Evolutionary conservation across 2,113 vertebrate species (phyloP), one percentile per base, ranked within the genome.

Genomic region (Chitala chitala): DNA sequence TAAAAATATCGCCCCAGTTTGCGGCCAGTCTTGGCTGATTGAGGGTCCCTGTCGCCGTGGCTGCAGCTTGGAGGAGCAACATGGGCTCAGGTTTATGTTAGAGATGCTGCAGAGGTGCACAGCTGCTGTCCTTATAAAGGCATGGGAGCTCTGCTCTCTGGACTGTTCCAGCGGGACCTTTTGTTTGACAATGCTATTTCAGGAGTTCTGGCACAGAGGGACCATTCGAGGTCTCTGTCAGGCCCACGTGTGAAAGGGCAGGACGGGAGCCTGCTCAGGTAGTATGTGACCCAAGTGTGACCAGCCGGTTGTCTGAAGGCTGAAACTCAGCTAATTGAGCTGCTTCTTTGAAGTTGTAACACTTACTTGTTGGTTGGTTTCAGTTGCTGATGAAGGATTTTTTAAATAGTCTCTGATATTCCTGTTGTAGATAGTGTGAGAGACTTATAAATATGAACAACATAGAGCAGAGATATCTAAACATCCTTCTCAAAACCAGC

Each of bases 121-220:
- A 50, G 76, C 77, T 38, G 69, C 81, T 85, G 76, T 89, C 90
- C 90, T 89, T 92, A 89, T 91, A 89, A 91, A 91, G 90, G 82
- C 87, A 91, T 77, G 29, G 10, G 50, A 78, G 77, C 69, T 65
- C 77, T n/a, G n/a, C n/a, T n/a, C n/a, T n/a, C n/a, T 48, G 24
- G 76, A 76, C 75, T 69, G 65, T 26, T 75, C 56, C 69, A 33
- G 74, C 59, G 75, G 9, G 44, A 48, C 51, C 15, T 69, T 40
- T 22, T 48, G 64, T 54, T 13, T 56, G 51, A 46, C 24, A 10
- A 13, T 17, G 55, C 33, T 73, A n/a, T 31, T 33, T 72, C 31
- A 72, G 54, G 71, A 73, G 71, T 50, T 29, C 17, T n/a, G 59
- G 59, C 59, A 63, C 31, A 1, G 59, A 36, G 20, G 33, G 33